Percentiles rank a stretch among this genome's conserved stretches.
Evolutionary conservation across 2,797 vertebrate genomes (phyloP).

Genomic region (Glyptemys insculpta): DNA sequence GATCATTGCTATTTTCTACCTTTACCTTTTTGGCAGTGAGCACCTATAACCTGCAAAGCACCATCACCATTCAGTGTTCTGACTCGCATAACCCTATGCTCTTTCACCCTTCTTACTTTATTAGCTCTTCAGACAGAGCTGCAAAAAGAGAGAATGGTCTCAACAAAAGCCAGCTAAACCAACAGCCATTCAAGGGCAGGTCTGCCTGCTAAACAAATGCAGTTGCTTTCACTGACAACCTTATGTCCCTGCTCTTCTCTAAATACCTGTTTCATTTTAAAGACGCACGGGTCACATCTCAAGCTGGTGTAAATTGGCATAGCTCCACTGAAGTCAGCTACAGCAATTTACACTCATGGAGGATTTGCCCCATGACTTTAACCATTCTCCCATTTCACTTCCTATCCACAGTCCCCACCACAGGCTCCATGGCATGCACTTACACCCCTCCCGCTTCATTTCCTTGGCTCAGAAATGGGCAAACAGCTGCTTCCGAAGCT

Average conservation of each 20-base stretch:
- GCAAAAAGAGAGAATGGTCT: background rate
- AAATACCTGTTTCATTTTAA: background rate
- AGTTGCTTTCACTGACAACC: background rate
- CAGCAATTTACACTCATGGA: background rate
- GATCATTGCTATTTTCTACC: background rate
- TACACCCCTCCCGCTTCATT: background rate
- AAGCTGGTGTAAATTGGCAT: fast-evolving
- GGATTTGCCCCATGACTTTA: fast-evolving
- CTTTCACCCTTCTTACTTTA: fast-evolving
- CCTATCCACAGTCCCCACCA: background rate
- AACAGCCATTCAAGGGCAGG: background rate
- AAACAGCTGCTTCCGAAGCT: constrained; percentile 7
- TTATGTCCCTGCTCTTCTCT: background rate
- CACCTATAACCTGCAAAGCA: background rate
- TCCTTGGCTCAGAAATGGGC: background rate
- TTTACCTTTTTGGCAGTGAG: background rate
- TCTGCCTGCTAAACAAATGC: background rate
- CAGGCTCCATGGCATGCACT: fast-evolving
- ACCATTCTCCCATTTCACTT: background rate
- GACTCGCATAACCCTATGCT: fast-evolving
- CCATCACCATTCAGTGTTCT: background rate
- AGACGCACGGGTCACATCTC: fast-evolving
- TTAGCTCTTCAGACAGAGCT: background rate
- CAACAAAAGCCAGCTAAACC: background rate
- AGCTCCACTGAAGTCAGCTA: background rate